Percentiles rank a stretch among this genome's conserved stretches.
Conservation (phyloP, 2,113 vertebrate genomes). For the Sylvietta virens region DNA sequence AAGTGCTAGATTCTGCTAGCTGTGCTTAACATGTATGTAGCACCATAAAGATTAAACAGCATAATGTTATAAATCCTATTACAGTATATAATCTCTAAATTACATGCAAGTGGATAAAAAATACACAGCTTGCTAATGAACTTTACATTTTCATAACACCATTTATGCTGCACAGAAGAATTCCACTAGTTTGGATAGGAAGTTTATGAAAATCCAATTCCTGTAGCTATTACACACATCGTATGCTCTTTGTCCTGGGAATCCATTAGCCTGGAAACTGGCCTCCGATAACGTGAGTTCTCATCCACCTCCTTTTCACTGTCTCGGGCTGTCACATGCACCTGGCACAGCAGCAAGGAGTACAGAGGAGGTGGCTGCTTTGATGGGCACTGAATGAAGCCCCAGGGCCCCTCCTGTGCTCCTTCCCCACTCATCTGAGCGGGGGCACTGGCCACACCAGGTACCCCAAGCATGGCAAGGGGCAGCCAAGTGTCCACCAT, state of each 20-base stretch:
- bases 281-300: neutral
- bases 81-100: conserved; percentile 86
- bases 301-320: neutral
- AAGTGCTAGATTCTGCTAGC: conserved; percentile 25
- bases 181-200: conserved; percentile 63
- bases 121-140: conserved; percentile 86
- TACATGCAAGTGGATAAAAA: conserved; percentile 86
- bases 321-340: neutral
- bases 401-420: neutral
- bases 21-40: conserved; percentile 50
- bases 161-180: conserved; percentile 68
- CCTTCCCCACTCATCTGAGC: neutral
- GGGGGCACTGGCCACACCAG: fast-evolving
- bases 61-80: conserved; percentile 85
- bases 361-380: neutral
- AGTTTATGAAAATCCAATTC: conserved; percentile 72
- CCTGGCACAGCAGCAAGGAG: neutral
- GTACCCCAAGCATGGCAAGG: neutral
- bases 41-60: conserved; percentile 72
- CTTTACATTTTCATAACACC: conserved; percentile 82
- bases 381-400: neutral
- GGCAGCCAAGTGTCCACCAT: neutral
- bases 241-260: neutral
- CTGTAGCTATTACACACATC: neutral
- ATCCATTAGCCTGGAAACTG: conserved; percentile 1